phyloP scores from a whole-genome alignment of 2,113 vertebrate species.

The Calidris pygmaea region DNA sequence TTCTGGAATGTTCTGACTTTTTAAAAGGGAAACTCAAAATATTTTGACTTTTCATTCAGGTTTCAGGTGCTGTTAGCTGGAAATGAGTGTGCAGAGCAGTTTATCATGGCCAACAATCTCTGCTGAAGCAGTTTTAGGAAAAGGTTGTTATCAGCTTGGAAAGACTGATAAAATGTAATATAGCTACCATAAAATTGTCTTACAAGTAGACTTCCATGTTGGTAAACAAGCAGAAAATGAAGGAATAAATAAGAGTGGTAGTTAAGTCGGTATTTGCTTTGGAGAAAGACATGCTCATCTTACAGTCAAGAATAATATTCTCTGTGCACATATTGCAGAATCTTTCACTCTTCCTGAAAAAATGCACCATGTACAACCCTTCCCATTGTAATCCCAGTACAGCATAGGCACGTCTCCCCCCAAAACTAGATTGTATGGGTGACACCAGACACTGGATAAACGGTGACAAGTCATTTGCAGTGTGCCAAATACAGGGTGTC shows the following conservation, averaged over 20 bases:
- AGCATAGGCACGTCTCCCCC: neutral
- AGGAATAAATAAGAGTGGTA: neutral
- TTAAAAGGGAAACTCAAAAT: neutral
- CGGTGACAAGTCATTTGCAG: neutral
- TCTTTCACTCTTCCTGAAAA: neutral
- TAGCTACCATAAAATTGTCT: neutral
- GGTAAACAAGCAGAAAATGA: neutral
- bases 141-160: neutral
- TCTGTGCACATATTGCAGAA: neutral
- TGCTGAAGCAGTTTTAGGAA: neutral
- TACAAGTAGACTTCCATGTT: neutral
- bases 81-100: neutral
- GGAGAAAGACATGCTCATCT: neutral
- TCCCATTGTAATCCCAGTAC: accelerated
- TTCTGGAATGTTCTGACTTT: neutral
- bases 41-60: neutral
- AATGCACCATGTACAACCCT: accelerated
- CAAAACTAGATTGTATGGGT: neutral
- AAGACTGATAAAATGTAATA: neutral
- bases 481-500: neutral
- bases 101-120: neutral
- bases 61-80: neutral
- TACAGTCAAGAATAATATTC: neutral
- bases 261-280: neutral
- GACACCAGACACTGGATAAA: neutral